Evolutionary conservation across 2,113 vertebrate genomes (phyloP).

Genomic region (Phyllopteryx taeniolatus): DNA sequence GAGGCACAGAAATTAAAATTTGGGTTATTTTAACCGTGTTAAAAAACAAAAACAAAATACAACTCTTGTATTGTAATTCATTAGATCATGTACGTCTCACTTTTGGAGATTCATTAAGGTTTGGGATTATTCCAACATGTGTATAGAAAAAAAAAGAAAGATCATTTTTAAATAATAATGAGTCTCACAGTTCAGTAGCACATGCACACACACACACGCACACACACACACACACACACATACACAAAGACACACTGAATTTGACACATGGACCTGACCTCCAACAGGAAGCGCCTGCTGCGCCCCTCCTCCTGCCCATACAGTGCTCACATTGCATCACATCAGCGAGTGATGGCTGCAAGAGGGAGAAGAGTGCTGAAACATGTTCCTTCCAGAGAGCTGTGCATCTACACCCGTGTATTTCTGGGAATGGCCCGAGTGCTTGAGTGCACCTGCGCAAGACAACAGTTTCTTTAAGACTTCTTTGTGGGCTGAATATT

Average conservation of each 20-base stretch:
- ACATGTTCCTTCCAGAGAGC: conserved; percentile 54
- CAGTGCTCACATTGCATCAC: conserved; percentile 69
- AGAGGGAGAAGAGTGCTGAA: conserved; percentile 65
- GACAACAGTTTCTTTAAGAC: conserved; percentile 40
- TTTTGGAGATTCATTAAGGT: not conserved
- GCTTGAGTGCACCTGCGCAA: conserved; percentile 39
- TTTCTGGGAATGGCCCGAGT: conserved; percentile 34
- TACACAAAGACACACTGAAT: conserved; percentile 3
- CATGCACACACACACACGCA: conserved; percentile 29
- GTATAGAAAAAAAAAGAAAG: conserved; percentile 58
- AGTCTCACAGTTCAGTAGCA: conserved; percentile 53
- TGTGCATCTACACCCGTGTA: conserved; percentile 29
- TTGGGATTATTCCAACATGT: conserved; percentile 39
- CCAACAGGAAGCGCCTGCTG: conserved; percentile 10
- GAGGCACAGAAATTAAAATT: no score
- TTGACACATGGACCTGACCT: conserved; percentile 10
- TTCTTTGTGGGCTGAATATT: conserved; percentile 52
- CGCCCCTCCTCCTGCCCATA: conserved; percentile 11
- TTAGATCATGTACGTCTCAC: not conserved
- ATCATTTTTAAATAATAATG: conserved; percentile 63
- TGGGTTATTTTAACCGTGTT: no score
- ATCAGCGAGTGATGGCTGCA: conserved; percentile 64
- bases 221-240: conserved; percentile 1
- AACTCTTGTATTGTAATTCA: no score
- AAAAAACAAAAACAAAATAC: no score